Evolutionary conservation across 2,888 invertebrate genomes (phyloP).

Genomic region (Frankliniella intonsa): DNA sequence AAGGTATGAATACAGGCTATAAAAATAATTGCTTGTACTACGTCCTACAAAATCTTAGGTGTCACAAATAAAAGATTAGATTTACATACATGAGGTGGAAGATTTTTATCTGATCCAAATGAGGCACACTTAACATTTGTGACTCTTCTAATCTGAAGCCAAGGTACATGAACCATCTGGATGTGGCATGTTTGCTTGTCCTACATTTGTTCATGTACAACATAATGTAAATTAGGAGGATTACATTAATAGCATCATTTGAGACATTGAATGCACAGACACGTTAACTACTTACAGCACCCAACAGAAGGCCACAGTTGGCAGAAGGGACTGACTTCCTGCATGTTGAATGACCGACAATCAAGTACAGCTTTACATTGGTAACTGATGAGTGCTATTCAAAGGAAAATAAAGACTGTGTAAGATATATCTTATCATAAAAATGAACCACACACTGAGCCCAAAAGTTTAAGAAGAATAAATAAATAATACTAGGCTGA

Average conservation of each 20-base stretch:
- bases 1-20: neutral
- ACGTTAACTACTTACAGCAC: neutral
- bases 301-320: neutral
- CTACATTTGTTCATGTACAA: neutral
- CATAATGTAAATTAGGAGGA: neutral
- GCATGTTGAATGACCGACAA: neutral
- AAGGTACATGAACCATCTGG: neutral
- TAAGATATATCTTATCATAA: neutral
- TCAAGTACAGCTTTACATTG: neutral
- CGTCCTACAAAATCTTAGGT: no score
- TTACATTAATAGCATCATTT: neutral
- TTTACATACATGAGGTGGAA: neutral
- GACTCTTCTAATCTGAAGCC: neutral
- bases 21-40: no score
- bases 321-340: neutral
- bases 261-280: neutral
- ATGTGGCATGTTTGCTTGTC: neutral
- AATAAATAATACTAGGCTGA: constrained; percentile 1
- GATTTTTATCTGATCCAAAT: neutral
- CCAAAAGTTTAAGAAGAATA: neutral
- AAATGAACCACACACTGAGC: neutral
- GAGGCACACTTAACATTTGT: neutral
- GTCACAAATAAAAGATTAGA: no score
- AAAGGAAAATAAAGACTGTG: neutral
- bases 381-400: neutral